Percentiles rank a stretch among this genome's conserved stretches.
Evolutionary conservation across 2,113 vertebrate genomes (phyloP).

Genomic region (Oncorhynchus nerka): DNA sequence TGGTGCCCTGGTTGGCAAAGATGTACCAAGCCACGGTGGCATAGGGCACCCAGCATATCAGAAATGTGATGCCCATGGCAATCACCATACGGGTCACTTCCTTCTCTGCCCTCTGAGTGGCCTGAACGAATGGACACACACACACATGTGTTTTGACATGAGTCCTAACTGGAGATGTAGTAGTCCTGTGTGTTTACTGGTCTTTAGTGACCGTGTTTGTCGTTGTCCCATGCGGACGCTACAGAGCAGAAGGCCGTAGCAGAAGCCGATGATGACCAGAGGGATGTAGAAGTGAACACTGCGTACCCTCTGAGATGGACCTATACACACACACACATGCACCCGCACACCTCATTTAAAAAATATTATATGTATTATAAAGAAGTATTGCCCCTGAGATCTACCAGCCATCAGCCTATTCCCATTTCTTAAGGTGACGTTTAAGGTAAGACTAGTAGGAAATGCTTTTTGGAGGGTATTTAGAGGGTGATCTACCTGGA

Average conservation of each 20-base stretch:
- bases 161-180: neutral
- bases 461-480: neutral
- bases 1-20: slow-evolving; percentile 87
- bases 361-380: too few species aligned
- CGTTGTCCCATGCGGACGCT: slow-evolving; percentile 87
- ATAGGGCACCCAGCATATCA: slow-evolving; percentile 94
- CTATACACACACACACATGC: slow-evolving; percentile 8
- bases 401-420: neutral
- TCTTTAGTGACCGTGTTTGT: slow-evolving; percentile 17
- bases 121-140: slow-evolving; percentile 64
- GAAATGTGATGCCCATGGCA: slow-evolving; percentile 92
- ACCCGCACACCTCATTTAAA: slow-evolving; percentile 4
- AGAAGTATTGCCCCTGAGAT: neutral
- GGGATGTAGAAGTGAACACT: slow-evolving; percentile 94
- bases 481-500: slow-evolving; percentile 80
- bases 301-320: slow-evolving; percentile 98
- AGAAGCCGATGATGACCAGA: slow-evolving; percentile 89
- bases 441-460: too few species aligned
- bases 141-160: neutral
- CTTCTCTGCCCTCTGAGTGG: slow-evolving; percentile 92
- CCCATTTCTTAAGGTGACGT: too few species aligned
- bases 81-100: slow-evolving; percentile 97
- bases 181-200: neutral
- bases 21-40: slow-evolving; percentile 90
- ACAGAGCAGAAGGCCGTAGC: slow-evolving; percentile 94